Evolutionary conservation across 2,797 vertebrate genomes (phyloP).

Genomic region (Chelmon rostratus): DNA sequence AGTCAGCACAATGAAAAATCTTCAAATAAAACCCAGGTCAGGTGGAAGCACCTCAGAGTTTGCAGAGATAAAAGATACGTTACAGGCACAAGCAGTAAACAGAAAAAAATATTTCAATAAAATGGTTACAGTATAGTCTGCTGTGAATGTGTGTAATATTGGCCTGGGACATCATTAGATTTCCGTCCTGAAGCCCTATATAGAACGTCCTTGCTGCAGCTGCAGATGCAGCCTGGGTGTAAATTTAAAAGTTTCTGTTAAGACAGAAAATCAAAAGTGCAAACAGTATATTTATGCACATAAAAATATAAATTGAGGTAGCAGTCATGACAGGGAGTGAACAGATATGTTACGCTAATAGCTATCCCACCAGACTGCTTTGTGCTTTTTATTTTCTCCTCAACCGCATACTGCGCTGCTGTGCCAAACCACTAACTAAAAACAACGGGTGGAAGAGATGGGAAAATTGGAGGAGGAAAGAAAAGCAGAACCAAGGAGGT

Average conservation of each 20-base stretch:
- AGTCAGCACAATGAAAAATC: background rate
- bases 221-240: background rate
- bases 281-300: background rate
- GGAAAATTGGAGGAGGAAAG: conserved; percentile 39
- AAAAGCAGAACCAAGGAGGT: conserved; percentile 26
- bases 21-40: background rate
- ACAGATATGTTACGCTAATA: background rate
- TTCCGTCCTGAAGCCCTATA: background rate
- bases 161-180: background rate
- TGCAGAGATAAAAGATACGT: no score
- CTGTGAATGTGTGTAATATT: background rate
- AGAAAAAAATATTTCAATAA: background rate
- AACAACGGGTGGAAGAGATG: conserved; percentile 30
- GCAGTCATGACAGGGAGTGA: conserved; percentile 14
- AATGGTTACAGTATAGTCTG: background rate
- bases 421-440: conserved; percentile 46
- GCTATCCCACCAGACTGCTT: conserved; percentile 16
- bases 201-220: background rate
- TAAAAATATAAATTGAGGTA: conserved; percentile 1
- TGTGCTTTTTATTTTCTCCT: conserved; percentile 27
- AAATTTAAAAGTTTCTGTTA: background rate
- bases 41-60: background rate
- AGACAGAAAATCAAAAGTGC: background rate
- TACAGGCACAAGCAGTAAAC: no score
- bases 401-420: background rate